A percentile compares a stretch with the other conserved stretches of the same genome.
Conservation (phyloP, 2,888 invertebrate species). For the Ceramica pisi region DNA sequence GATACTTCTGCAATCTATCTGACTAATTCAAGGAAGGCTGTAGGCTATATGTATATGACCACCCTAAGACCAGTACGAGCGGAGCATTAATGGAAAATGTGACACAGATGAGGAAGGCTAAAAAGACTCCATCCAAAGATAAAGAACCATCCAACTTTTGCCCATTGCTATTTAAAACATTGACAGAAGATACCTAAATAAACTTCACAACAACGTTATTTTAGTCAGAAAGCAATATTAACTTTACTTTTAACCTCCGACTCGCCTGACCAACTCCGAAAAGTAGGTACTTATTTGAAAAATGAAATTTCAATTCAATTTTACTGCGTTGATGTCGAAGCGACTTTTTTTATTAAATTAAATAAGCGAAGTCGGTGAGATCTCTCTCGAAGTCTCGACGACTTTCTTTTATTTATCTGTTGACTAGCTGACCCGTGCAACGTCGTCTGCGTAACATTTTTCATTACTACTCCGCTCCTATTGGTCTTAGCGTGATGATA, state of each 20-base stretch:
- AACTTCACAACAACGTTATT: slow-evolving; percentile 60
- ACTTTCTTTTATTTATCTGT: slow-evolving; percentile 16
- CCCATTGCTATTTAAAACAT: slow-evolving; percentile 8
- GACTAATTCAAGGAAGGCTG: too few species aligned
- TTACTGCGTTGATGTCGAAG: slow-evolving; percentile 39
- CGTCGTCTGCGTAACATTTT: too few species aligned
- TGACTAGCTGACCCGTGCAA: too few species aligned
- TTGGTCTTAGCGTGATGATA: too few species aligned
- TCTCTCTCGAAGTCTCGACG: slow-evolving; percentile 1
- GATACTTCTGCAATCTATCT: too few species aligned
- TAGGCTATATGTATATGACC: too few species aligned
- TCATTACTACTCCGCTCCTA: too few species aligned
- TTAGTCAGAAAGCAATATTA: slow-evolving; percentile 71
- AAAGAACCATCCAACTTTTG: not conserved
- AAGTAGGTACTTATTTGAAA: slow-evolving; percentile 43
- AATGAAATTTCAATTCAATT: slow-evolving; percentile 62
- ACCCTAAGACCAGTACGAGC: too few species aligned
- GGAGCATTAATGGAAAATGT: too few species aligned
- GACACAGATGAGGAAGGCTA: too few species aligned
- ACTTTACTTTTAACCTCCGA: slow-evolving; percentile 60
- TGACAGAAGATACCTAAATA: slow-evolving; percentile 21
- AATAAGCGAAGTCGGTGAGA: slow-evolving; percentile 13
- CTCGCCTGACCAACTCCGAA: slow-evolving; percentile 45
- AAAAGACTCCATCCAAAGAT: too few species aligned
- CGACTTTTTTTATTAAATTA: slow-evolving; percentile 45